Evolutionary conservation across 1,140 invertebrate genomes (phyloP).

Genomic region (Drosophila kepulauana): DNA sequence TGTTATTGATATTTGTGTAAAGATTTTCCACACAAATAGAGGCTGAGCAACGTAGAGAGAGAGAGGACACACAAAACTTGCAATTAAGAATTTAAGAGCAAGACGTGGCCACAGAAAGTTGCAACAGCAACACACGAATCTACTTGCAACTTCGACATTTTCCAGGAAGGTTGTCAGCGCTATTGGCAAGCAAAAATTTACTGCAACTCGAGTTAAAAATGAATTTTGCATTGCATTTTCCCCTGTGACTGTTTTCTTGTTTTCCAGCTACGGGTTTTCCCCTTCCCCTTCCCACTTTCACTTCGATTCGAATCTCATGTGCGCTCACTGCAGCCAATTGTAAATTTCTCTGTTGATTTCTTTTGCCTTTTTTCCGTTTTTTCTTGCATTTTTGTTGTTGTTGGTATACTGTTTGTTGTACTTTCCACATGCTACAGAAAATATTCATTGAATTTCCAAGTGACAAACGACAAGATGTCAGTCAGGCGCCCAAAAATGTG

Average conservation of each 20-base stretch:
- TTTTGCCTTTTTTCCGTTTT: neutral
- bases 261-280: constrained; percentile 6
- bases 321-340: constrained; percentile 66
- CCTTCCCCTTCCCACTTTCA: constrained; percentile 43
- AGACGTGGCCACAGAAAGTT: constrained; percentile 51
- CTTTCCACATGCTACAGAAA: constrained; percentile 46
- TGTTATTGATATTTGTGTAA: constrained; percentile 81
- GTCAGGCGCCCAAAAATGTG: constrained; percentile 31
- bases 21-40: constrained; percentile 35
- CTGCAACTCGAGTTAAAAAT: constrained; percentile 58
- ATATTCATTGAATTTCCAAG: constrained; percentile 80
- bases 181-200: constrained; percentile 44
- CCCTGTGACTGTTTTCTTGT: neutral
- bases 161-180: constrained; percentile 55
- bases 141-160: constrained; percentile 28
- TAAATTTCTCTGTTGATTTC: constrained; percentile 43
- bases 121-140: constrained; percentile 7
- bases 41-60: neutral
- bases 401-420: neutral
- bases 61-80: neutral
- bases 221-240: constrained; percentile 49
- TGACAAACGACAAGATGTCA: constrained; percentile 74
- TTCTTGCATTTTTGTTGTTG: neutral
- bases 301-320: constrained; percentile 54
- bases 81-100: constrained; percentile 73